Evolutionary conservation across 2,797 vertebrate species (phyloP).

Genomic region (Uromys caudimaculatus): DNA sequence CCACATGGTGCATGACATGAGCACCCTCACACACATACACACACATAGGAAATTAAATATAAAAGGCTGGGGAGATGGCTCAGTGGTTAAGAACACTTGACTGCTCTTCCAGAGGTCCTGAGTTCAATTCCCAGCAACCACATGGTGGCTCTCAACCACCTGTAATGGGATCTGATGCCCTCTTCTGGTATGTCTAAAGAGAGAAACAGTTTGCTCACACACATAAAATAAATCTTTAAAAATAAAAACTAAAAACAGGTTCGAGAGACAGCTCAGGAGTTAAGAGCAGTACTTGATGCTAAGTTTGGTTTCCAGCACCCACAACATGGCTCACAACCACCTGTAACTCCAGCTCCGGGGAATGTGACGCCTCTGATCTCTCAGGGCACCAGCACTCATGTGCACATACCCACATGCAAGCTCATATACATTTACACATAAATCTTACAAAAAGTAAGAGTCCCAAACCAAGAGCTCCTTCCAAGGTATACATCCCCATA

Average conservation of each 20-base stretch:
- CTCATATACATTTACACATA: not conserved
- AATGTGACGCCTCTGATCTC: not conserved
- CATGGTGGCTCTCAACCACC: too few species aligned
- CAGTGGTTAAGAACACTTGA: not conserved
- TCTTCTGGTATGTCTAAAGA: too few species aligned
- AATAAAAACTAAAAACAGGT: not conserved
- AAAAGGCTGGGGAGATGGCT: not conserved
- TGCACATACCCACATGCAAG: too few species aligned
- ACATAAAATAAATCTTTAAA: too few species aligned
- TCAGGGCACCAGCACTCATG: not conserved
- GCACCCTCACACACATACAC: not conserved
- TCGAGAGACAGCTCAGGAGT: not conserved
- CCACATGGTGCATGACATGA: not conserved
- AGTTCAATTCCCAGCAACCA: too few species aligned
- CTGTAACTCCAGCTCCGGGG: not conserved
- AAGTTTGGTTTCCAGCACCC: not conserved
- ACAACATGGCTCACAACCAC: not conserved
- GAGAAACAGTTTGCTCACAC: too few species aligned
- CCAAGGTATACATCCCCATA: not conserved
- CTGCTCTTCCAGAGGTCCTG: too few species aligned
- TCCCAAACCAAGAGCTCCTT: not conserved
- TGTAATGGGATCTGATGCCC: too few species aligned
- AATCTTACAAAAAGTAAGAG: not conserved
- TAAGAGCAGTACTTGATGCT: not conserved
- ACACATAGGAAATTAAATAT: not conserved